A percentile compares a stretch with the other conserved stretches of the same genome.
These are phyloP conservation scores for Trogon surrucura DNA, from an alignment of 2,113 vertebrate species.

Conservation along the genomic window DNA sequence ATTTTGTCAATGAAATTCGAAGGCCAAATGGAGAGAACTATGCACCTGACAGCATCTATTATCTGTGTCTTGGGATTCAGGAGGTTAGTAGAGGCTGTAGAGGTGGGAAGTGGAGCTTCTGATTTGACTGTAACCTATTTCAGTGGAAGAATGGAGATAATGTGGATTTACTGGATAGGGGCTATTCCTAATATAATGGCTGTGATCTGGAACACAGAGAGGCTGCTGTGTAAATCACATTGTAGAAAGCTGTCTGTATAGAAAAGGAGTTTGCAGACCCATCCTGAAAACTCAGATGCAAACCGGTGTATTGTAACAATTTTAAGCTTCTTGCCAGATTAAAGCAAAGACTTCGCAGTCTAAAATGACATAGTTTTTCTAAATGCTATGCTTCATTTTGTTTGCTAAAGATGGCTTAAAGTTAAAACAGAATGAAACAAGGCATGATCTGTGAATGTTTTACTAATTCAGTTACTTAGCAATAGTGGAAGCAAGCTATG, in stretches of 20 bases:
- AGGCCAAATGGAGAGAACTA: conserved; percentile 91
- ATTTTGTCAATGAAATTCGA: conserved; percentile 91
- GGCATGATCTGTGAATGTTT: neutral
- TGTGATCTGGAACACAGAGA: neutral
- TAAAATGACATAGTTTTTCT: neutral
- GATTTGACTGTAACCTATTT: neutral
- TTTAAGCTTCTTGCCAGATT: neutral
- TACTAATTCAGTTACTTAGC: neutral
- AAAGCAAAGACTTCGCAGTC: neutral
- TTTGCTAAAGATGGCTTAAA: neutral
- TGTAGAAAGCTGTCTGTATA: neutral
- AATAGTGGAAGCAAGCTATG: neutral
- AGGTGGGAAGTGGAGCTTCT: neutral
- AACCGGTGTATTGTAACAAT: neutral
- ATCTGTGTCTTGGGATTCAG: conserved; percentile 97
- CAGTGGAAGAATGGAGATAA: conserved; percentile 8
- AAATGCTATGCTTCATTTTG: neutral
- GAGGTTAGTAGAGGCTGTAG: conserved; percentile 83
- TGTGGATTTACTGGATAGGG: neutral
- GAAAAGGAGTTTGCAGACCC: neutral
- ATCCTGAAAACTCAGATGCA: neutral
- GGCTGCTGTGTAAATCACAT: neutral
- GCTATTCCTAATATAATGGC: neutral
- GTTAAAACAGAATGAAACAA: neutral
- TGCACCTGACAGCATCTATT: conserved; percentile 95